Evolutionary conservation across 2,888 invertebrate genomes (phyloP), one percentile per base, ranked within the genome.

Genomic region (Tholera decimalis): DNA sequence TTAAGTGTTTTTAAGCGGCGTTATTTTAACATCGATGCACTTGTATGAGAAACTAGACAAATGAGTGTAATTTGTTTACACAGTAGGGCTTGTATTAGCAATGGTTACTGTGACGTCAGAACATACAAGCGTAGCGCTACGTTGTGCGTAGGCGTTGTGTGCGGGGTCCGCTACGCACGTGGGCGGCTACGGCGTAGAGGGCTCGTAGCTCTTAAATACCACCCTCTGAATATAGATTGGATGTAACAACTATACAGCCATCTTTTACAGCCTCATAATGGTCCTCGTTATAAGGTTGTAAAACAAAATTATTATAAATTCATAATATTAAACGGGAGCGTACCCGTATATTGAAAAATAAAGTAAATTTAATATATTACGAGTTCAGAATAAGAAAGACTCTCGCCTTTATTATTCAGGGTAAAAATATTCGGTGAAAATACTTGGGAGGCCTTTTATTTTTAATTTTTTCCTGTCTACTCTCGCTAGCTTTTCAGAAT

Each of bases 121-220:
- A 43, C 41, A 70, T 59, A 64, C 47, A 44, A 22, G 49, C 73
- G 72, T 73, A 75, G 79, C 47, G 73, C 84, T 81, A 79, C 82
- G 77, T 35, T 65, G 73, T 58, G 75, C 82, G 86, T 84, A 79
- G 77, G 64, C 66, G 80, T 79, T 65, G 67, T 60, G 60, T 53
- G 60, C 56, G 53, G 83, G 83, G 35, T 60, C 73, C 72, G 41
- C 84, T 85, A 82, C 84, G 85, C 55, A 73, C 84, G 86, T 86
- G 85, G 86, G 76, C 47, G 68, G 8, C 74, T 60, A 54, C 57
- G 56, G 55, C 78, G 83, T 83, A 79, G 83, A 64, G 49, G 61
- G 53, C 57, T 61, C 82, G 83, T 78, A 73, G 82, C 79, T 46
- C 72, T 70, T 28, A 22, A 54, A 61, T 73, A 72, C 71, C 54